Base-by-base conservation (phyloP, 2,888 invertebrate species). In the Philaethria dido region DNA sequence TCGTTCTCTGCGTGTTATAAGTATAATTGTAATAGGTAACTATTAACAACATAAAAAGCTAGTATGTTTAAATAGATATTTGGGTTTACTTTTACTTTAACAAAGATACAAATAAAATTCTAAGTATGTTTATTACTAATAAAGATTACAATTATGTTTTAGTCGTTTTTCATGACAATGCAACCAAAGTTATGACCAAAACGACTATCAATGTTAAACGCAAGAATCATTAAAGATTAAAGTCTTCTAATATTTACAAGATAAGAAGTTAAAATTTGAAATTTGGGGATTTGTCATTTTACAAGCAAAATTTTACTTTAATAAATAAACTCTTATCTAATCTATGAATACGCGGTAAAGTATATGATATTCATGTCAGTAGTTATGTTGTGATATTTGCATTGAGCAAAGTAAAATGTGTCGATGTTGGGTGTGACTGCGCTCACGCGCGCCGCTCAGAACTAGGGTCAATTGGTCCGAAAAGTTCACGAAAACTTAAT, bases 391-490 rank as follows among this genome's bases (percentile, higher is more conserved):
- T n/a, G n/a, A n/a, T n/a, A 59, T 44, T 59, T 16, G 14, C 11
- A 29, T 44, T 25, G 11, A 52, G 36, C 20, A 6, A 48, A 45
- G 33, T 13, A 36, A 54, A 61, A 52, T 61, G 52, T 44, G 39
- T 45, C 50, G 73, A 63, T 74, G 74, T 72, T 72, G 73, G 75
- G 81, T 80, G 80, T 80, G 86, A 81, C 78, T 72, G 71, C 69
- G 70, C 80, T 80, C 84, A 83, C 84, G 86, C 81, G 76, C 80
- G 76, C 75, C 77, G 68, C 69, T 70, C 75, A 72, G 76, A 85
- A 87, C 77, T 77, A 80, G 82, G 87, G 88, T 89, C 90, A 90
- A 90, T 87, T 90, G 82, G 75, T 77, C 77, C 78, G 78, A 82
- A 81, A 85, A 82, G 82, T 82, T 84, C 82, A 83, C 82, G 81